These are phyloP conservation scores for Drosophila persimilis DNA, from an alignment of 1,140 invertebrate genomes.

Conservation along the genomic window DNA sequence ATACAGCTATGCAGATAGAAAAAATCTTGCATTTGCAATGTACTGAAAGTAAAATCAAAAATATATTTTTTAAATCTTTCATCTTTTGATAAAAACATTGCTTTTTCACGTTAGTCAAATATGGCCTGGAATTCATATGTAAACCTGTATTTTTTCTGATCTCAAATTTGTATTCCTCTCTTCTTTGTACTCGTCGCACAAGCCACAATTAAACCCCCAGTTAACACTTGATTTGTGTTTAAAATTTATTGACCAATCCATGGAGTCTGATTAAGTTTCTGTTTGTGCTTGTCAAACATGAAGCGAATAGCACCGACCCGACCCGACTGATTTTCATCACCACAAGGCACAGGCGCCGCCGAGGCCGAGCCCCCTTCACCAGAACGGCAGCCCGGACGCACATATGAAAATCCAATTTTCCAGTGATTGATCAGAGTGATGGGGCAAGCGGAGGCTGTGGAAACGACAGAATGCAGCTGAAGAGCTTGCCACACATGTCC, in stretches of 20 bases:
- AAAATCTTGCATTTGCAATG: too few species aligned
- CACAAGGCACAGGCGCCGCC: constrained; percentile 52
- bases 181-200: neutral
- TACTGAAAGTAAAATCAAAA: too few species aligned
- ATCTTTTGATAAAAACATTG: neutral
- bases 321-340: constrained; percentile 67
- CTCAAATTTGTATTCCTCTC: neutral
- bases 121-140: too few species aligned
- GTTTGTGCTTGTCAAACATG: constrained; percentile 67
- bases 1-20: too few species aligned
- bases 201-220: constrained; percentile 50
- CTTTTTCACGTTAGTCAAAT: neutral
- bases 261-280: constrained; percentile 75
- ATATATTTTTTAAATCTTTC: too few species aligned
- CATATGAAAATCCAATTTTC: constrained; percentile 83
- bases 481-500: constrained; percentile 39
- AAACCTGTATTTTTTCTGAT: too few species aligned
- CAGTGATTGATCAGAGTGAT: constrained; percentile 79
- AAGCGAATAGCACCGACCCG: constrained; percentile 8
- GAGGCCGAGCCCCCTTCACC: neutral
- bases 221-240: constrained; percentile 80
- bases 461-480: neutral
- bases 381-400: constrained; percentile 15
- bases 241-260: constrained; percentile 79
- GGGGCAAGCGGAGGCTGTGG: neutral